These are phyloP conservation scores for Physeter macrocephalus DNA, from an alignment of 2,113 vertebrate species.

Conservation along the genomic window DNA sequence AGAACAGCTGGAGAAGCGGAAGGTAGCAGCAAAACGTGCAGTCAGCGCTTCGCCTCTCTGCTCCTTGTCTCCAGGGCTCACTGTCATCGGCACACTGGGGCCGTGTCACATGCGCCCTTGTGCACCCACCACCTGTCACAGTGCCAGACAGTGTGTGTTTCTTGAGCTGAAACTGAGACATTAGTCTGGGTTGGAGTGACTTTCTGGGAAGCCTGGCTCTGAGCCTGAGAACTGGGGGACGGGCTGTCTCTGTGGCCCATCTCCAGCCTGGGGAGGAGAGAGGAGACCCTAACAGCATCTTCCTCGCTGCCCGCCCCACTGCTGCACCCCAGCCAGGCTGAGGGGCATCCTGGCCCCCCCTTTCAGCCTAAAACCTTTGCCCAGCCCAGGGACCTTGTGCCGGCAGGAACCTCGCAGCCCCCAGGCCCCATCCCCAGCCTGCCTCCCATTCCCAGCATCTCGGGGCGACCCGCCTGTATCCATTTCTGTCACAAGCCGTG, in stretches of 20 bases:
- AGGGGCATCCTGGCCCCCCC: not conserved
- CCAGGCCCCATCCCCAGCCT: not conserved
- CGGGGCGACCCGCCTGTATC: conserved; percentile 36
- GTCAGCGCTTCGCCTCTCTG: accelerated
- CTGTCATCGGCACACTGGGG: not conserved
- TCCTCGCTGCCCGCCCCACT: no score
- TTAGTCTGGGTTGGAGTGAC: not conserved
- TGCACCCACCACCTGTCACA: not conserved
- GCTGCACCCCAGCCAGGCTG: not conserved
- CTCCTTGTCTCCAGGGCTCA: not conserved
- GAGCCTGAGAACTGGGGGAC: not conserved
- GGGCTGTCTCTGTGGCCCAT: not conserved
- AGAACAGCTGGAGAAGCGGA: not conserved
- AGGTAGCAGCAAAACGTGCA: accelerated
- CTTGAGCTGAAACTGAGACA: not conserved
- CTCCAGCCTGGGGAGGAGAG: not conserved
- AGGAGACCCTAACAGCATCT: not conserved
- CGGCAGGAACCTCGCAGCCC: accelerated
- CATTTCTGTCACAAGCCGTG: conserved; percentile 73
- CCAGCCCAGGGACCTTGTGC: accelerated
- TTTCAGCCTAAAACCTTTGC: not conserved
- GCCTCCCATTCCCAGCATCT: not conserved
- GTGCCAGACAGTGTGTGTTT: not conserved
- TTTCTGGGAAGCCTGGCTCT: not conserved
- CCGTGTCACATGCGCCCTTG: not conserved